Conservation (phyloP, 2,888 invertebrate genomes). For the Acronicta psi region DNA sequence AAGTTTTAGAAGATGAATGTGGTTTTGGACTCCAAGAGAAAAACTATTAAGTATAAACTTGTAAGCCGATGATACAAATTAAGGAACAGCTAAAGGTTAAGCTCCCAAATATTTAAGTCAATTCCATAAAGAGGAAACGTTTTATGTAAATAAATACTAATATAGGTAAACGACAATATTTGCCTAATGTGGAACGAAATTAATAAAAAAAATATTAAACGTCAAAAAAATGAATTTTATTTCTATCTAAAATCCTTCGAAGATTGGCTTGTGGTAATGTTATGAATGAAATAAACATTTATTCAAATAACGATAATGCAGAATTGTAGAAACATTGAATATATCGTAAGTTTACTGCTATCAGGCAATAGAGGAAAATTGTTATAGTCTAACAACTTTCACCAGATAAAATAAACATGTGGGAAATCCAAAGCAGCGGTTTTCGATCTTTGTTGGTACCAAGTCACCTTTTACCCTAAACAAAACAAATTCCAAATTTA, state of each 20-base stretch:
- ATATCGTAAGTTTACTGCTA: background rate
- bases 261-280: background rate
- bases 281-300: background rate
- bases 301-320: background rate
- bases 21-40: too few relatives aligned
- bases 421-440: constrained; percentile 7
- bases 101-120: background rate
- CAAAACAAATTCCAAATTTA: constrained; percentile 2
- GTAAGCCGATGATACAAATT: too few relatives aligned
- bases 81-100: background rate
- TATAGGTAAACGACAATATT: too few relatives aligned
- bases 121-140: too few relatives aligned
- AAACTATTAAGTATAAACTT: too few relatives aligned
- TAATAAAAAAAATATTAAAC: too few relatives aligned
- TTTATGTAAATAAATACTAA: too few relatives aligned
- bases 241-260: background rate
- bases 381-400: constrained; percentile 3
- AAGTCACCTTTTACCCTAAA: background rate
- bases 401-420: background rate
- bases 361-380: background rate
- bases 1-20: too few relatives aligned
- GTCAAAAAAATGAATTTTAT: background rate
- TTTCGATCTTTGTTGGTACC: background rate
- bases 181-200: too few relatives aligned
- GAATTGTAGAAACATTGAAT: background rate